Evolutionary conservation across 1,140 invertebrate species (phyloP).

Genomic region (Rhynchophorus ferrugineus): DNA sequence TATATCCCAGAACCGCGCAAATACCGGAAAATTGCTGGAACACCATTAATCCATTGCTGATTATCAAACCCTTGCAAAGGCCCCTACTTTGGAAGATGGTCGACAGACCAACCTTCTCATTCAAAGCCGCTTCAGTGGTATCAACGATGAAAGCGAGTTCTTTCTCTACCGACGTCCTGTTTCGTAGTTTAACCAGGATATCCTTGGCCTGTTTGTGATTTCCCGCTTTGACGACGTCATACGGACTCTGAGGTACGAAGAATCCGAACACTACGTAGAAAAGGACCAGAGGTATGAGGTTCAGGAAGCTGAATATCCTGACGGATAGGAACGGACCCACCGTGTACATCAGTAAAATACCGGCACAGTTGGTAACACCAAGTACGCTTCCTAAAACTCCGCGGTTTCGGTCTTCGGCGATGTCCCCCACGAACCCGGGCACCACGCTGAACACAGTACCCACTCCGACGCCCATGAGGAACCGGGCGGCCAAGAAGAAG

Average conservation of each 20-base stretch:
- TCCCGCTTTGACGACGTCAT: conserved; percentile 31
- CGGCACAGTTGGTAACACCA: conserved; percentile 42
- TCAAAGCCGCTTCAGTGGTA: conserved; percentile 31
- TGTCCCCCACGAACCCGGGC: conserved; percentile 47
- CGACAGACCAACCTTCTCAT: conserved; percentile 35
- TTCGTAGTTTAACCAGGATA: conserved; percentile 24
- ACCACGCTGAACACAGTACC: conserved; percentile 44
- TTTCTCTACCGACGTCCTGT: conserved; percentile 43
- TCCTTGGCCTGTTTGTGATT: conserved; percentile 12
- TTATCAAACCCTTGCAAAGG: conserved; percentile 56
- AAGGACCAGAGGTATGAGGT: conserved; percentile 40
- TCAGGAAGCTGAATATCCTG: conserved; percentile 44
- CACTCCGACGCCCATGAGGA: conserved; percentile 42
- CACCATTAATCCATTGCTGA: conserved; percentile 59
- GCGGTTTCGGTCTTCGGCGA: conserved; percentile 38
- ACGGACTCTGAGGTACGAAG: conserved; percentile 67
- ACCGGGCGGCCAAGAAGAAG: conserved; percentile 39
- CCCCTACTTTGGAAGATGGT: conserved; percentile 48
- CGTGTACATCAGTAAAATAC: conserved; percentile 42
- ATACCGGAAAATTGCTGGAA: conserved; percentile 74
- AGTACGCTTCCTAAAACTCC: conserved; percentile 51
- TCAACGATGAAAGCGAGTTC: conserved; percentile 50
- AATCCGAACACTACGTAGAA: conserved; percentile 47
- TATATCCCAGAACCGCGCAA: conserved; percentile 74
- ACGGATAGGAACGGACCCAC: conserved; percentile 54